Percentiles rank a stretch among this genome's conserved stretches.
These are phyloP conservation scores for Drosophila ambigua DNA, from an alignment of 1,140 invertebrate genomes.

Conservation along the genomic window DNA sequence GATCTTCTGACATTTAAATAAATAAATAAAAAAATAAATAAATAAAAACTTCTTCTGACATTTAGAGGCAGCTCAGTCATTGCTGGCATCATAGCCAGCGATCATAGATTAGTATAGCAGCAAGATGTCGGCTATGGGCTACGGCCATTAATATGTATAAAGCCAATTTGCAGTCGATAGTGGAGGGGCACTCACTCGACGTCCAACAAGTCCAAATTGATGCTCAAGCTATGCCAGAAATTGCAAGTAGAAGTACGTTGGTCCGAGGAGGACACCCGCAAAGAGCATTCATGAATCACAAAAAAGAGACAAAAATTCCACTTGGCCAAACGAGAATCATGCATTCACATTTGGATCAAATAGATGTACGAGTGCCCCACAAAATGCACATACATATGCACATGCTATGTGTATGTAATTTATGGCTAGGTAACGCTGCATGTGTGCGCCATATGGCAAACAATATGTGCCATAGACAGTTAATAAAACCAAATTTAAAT, in stretches of 20 bases:
- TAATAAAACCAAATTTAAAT: slow-evolving; percentile 47
- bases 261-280: slow-evolving; percentile 35
- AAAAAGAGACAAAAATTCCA: slow-evolving; percentile 39
- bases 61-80: no score
- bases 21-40: no score
- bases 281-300: slow-evolving; percentile 51
- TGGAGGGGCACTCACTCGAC: slow-evolving; percentile 20
- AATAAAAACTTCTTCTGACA: no score
- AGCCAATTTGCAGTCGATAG: slow-evolving; percentile 19
- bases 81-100: no score
- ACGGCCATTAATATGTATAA: not conserved
- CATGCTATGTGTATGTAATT: no score
- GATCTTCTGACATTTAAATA: no score
- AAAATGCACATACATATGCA: no score
- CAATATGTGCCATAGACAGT: slow-evolving; percentile 34
- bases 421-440: not conserved
- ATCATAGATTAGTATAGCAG: no score
- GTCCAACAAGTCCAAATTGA: slow-evolving; percentile 43
- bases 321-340: slow-evolving; percentile 15
- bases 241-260: slow-evolving; percentile 25
- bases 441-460: not conserved
- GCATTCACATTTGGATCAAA: slow-evolving; percentile 13
- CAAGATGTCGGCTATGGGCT: not conserved
- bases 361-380: no score
- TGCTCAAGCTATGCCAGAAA: slow-evolving; percentile 31